Evolutionary conservation across 2,888 invertebrate genomes (phyloP).

Genomic region (Sturmia bella): DNA sequence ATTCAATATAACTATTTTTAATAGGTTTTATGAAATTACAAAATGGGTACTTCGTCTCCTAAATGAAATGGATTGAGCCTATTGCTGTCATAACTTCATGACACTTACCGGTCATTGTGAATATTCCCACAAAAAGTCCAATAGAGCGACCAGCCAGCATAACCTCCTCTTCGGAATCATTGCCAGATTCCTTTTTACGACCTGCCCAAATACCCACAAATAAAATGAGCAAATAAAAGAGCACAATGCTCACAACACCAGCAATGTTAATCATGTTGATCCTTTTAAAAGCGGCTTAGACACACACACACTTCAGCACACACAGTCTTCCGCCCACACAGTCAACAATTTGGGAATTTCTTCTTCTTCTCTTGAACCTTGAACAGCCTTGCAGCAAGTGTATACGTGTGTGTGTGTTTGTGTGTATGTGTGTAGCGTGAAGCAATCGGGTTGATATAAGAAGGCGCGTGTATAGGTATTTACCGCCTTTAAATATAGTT

Average conservation of each 20-base stretch:
- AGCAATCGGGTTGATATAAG: neutral
- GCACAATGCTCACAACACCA: slow-evolving; percentile 95
- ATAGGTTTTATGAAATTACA: too few species aligned
- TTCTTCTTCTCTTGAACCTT: slow-evolving; percentile 36
- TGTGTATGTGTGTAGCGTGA: neutral
- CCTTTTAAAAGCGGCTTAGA: neutral
- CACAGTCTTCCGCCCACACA: slow-evolving; percentile 1
- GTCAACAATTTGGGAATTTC: neutral
- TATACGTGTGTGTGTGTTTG: neutral
- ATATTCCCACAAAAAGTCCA: slow-evolving; percentile 97
- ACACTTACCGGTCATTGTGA: slow-evolving; percentile 97
- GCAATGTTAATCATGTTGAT: slow-evolving; percentile 91
- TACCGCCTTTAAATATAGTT: slow-evolving; percentile 26
- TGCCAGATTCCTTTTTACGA: slow-evolving; percentile 93
- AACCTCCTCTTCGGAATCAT: slow-evolving; percentile 97
- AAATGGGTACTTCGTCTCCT: neutral
- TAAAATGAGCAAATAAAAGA: slow-evolving; percentile 98
- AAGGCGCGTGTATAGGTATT: neutral
- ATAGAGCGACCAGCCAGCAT: slow-evolving; percentile 99
- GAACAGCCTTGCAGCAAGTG: slow-evolving; percentile 22
- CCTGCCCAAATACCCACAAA: slow-evolving; percentile 98
- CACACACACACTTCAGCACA: slow-evolving; percentile 14
- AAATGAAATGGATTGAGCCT: neutral
- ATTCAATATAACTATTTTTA: too few species aligned
- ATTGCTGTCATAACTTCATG: neutral